These are phyloP conservation scores for Acrocephalus arundinaceus DNA, from an alignment of 2,113 vertebrate genomes.

Conservation along the genomic window DNA sequence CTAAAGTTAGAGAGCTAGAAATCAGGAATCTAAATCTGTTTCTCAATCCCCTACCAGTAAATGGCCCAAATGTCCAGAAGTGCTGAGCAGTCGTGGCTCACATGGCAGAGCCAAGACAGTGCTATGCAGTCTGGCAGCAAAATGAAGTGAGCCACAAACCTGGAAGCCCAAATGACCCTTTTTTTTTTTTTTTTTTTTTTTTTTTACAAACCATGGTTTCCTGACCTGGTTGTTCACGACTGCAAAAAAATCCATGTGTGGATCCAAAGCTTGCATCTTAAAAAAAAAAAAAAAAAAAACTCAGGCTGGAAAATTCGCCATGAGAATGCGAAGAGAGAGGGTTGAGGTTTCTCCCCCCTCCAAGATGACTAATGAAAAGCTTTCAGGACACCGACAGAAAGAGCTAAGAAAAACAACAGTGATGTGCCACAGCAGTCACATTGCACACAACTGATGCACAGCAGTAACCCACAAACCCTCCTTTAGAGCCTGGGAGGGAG, in stretches of 20 bases:
- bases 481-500: not conserved
- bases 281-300: not conserved
- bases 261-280: slow-evolving; percentile 3
- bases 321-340: not conserved
- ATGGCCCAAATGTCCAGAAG: not conserved
- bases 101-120: not conserved
- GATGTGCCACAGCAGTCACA: not conserved
- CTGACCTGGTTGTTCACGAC: slow-evolving; percentile 1
- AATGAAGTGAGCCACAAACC: slow-evolving; percentile 34
- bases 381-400: not conserved
- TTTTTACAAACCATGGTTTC: slow-evolving; percentile 30
- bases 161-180: slow-evolving; percentile 22
- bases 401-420: not conserved
- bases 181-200: not conserved
- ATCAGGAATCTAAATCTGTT: not conserved
- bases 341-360: not conserved
- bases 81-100: not conserved
- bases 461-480: not conserved
- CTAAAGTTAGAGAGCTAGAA: not conserved
- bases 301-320: not conserved
- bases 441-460: not conserved
- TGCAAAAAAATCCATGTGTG: not conserved
- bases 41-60: not conserved
- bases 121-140: not conserved
- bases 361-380: not conserved